phyloP scores from a whole-genome alignment of 35 echinoderm and acorn worm species.

The Anneissia japonica region DNA sequence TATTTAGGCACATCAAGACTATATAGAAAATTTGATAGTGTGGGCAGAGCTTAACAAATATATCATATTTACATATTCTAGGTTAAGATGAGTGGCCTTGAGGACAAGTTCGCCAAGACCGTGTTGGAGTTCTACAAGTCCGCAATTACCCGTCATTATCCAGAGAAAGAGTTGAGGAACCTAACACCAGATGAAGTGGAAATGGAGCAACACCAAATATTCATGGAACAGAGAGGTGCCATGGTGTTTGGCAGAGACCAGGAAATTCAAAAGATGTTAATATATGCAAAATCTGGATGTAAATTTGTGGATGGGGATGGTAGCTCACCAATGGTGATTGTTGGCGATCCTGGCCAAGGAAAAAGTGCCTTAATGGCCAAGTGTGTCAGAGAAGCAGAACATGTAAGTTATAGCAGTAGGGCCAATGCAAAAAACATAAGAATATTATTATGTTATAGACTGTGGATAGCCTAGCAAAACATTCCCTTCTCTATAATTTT shows the following conservation, averaged over 20 bases:
- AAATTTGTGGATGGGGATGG: not conserved
- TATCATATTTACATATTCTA: too few relatives aligned
- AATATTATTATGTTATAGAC: too few relatives aligned
- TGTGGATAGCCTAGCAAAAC: too few relatives aligned
- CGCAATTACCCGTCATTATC: constrained; percentile 67
- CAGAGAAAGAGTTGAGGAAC: not conserved
- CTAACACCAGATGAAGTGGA: not conserved
- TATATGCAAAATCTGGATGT: not conserved
- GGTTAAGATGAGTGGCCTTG: constrained; percentile 61
- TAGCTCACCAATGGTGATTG: constrained; percentile 37
- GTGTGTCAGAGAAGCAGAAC: constrained; percentile 60
- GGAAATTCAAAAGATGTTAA: not conserved
- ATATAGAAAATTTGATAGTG: too few relatives aligned
- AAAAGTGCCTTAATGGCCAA: constrained; percentile 82
- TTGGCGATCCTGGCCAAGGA: constrained; percentile 75
- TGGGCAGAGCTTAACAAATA: too few relatives aligned
- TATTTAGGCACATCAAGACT: too few relatives aligned
- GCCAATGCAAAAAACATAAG: too few relatives aligned
- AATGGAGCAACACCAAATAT: constrained; percentile 22
- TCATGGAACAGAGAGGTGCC: constrained; percentile 75
- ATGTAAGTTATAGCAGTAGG: constrained; percentile 54
- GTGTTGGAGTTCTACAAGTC: constrained; percentile 77
- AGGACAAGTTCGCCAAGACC: constrained; percentile 57
- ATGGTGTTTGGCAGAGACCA: constrained; percentile 60
- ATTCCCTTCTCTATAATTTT: too few relatives aligned